A percentile compares a stretch with the other conserved stretches of the same genome.
Evolutionary conservation across 2,888 invertebrate species (phyloP).

Genomic region (Sminthurinus aureus): DNA sequence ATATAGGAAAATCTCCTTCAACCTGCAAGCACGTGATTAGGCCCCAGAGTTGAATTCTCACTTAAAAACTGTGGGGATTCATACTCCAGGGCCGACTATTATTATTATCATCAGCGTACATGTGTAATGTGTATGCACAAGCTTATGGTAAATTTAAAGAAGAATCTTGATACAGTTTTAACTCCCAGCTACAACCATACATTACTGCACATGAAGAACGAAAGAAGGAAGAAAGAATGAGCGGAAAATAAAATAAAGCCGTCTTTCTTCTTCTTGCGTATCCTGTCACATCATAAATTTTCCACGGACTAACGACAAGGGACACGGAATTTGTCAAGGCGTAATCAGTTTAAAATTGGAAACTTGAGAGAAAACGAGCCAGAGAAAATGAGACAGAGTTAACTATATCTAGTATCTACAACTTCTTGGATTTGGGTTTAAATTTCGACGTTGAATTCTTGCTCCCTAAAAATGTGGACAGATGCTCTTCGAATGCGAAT

Average conservation of each 20-base stretch:
- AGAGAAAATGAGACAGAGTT: too few relatives aligned
- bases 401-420: too few relatives aligned
- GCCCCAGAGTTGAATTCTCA: too few relatives aligned
- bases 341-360: constrained; percentile 55
- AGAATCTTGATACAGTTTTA: background rate
- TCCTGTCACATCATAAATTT: constrained; percentile 55
- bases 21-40: too few relatives aligned
- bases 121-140: background rate
- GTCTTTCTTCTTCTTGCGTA: constrained; percentile 40
- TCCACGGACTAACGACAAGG: constrained; percentile 54
- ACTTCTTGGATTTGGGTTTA: background rate
- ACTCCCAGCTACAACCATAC: background rate
- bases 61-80: too few relatives aligned
- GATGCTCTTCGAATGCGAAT: constrained; percentile 43
- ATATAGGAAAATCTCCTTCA: too few relatives aligned
- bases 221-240: background rate
- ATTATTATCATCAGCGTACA: background rate
- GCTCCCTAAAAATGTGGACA: constrained; percentile 39
- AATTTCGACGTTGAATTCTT: constrained; percentile 6
- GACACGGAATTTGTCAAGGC: constrained; percentile 53
- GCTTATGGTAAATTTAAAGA: background rate
- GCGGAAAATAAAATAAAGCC: constrained; percentile 24
- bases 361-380: constrained; percentile 36
- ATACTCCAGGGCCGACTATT: background rate
- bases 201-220: background rate